phyloP scores from a whole-genome alignment of 1,140 invertebrate species.

The Coelopa frigida region DNA sequence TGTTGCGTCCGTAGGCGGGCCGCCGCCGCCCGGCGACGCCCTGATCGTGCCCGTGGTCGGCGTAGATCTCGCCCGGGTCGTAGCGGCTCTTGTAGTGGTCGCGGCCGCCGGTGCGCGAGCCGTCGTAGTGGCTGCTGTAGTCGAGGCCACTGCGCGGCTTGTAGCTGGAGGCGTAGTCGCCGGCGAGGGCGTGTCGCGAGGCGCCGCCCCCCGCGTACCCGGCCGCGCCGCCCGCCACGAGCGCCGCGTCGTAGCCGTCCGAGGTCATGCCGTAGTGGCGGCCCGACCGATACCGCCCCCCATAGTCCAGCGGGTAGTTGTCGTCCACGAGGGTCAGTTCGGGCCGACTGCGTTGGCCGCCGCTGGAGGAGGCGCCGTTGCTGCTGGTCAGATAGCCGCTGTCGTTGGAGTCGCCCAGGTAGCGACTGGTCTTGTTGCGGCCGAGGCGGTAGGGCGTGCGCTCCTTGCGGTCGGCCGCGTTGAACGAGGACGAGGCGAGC shows the following conservation, averaged over 20 bases:
- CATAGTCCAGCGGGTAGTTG: constrained; percentile 35
- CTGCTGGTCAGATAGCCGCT: constrained; percentile 33
- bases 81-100: constrained; percentile 16
- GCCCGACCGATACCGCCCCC: constrained; percentile 7
- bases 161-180: constrained; percentile 11
- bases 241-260: constrained; percentile 29
- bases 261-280: constrained; percentile 10
- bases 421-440: constrained; percentile 13
- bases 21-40: not conserved
- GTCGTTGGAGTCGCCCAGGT: constrained; percentile 21
- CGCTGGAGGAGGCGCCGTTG: constrained; percentile 32
- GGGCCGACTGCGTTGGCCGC: constrained; percentile 13
- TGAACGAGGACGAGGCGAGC: constrained; percentile 48
- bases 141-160: constrained; percentile 14
- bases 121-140: constrained; percentile 19
- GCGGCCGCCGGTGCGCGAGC: constrained; percentile 11
- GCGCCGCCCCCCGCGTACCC: constrained; percentile 22
- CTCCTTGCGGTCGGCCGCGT: constrained; percentile 36
- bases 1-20: constrained; percentile 25
- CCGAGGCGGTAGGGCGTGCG: constrained; percentile 35
- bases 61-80: constrained; percentile 13
- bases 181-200: not conserved
- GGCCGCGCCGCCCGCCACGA: constrained; percentile 29
- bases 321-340: constrained; percentile 27
- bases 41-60: constrained; percentile 11